These are phyloP conservation scores for Drusus annulatus DNA, from an alignment of 1,140 invertebrate genomes.

Conservation along the genomic window DNA sequence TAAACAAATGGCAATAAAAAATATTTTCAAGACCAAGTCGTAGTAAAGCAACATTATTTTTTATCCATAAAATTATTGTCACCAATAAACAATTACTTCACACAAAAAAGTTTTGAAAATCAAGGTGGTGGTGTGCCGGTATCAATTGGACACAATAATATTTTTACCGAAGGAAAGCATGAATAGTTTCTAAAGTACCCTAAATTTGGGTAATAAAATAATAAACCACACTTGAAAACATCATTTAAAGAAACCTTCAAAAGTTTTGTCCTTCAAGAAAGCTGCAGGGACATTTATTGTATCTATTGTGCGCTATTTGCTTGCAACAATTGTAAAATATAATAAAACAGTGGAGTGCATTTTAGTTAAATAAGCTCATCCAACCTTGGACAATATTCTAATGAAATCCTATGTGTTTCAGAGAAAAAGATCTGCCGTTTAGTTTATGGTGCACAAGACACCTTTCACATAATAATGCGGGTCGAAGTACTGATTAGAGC, in stretches of 20 bases:
- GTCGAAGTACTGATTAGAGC: slow-evolving; percentile 26
- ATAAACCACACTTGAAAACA: slow-evolving; percentile 24
- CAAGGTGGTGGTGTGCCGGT: too few species aligned
- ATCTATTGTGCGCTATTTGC: not conserved
- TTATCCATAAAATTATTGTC: too few species aligned
- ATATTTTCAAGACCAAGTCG: too few species aligned
- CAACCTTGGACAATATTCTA: slow-evolving; percentile 13
- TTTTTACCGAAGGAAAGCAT: too few species aligned
- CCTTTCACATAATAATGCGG: slow-evolving; percentile 29
- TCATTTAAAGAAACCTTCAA: slow-evolving; percentile 16
- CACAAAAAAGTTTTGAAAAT: too few species aligned
- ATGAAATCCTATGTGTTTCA: slow-evolving; percentile 13
- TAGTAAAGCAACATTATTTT: too few species aligned
- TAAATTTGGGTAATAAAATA: slow-evolving; percentile 13
- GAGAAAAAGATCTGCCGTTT: slow-evolving; percentile 20
- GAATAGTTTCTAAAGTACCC: too few species aligned
- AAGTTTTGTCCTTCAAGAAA: not conserved
- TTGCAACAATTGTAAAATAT: slow-evolving; percentile 28
- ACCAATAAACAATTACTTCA: too few species aligned
- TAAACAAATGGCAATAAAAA: too few species aligned
- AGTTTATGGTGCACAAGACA: slow-evolving; percentile 10
- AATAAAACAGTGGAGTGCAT: slow-evolving; percentile 30
- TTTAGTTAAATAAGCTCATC: slow-evolving; percentile 9
- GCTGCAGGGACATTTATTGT: not conserved
- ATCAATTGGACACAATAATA: too few species aligned